phyloP scores from a whole-genome alignment of 2,888 invertebrate genomes.

The Drosophila vallismaia region DNA sequence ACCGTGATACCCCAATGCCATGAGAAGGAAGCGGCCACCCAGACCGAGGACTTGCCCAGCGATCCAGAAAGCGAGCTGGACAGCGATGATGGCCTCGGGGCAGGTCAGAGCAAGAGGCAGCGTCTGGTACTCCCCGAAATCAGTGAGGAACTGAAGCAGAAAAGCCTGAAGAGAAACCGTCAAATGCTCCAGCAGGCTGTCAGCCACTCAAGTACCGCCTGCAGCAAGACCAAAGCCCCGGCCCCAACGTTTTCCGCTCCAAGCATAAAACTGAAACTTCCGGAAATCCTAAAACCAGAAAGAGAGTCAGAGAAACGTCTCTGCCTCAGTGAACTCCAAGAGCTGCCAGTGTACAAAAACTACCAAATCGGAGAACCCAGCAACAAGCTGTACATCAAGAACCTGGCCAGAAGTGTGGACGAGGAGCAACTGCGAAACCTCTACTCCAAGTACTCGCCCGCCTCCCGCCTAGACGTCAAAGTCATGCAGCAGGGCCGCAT shows the following conservation, averaged over 20 bases:
- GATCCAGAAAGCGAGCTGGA: constrained; percentile 81
- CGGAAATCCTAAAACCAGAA: constrained; percentile 8
- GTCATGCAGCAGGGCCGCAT: constrained; percentile 97
- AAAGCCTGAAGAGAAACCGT: constrained; percentile 68
- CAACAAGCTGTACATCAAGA: constrained; percentile 95
- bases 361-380: constrained; percentile 93
- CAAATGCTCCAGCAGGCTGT: constrained; percentile 63
- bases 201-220: constrained; percentile 15
- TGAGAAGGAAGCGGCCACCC: constrained; percentile 57
- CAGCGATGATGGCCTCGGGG: constrained; percentile 77
- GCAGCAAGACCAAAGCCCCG: not conserved
- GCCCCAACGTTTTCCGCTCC: constrained; percentile 22
- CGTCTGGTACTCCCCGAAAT: constrained; percentile 1
- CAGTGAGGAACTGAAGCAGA: not conserved
- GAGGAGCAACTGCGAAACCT: constrained; percentile 90
- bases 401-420: constrained; percentile 92
- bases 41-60: constrained; percentile 68
- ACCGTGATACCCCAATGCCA: too few relatives aligned
- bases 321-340: constrained; percentile 88
- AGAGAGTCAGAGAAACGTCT: constrained; percentile 86
- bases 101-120: constrained; percentile 32
- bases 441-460: constrained; percentile 87
- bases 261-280: constrained; percentile 74
- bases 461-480: constrained; percentile 87
- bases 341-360: constrained; percentile 92